Conservation (phyloP, 2,888 invertebrate species). For the Drepanosiphum platanoidis region DNA sequence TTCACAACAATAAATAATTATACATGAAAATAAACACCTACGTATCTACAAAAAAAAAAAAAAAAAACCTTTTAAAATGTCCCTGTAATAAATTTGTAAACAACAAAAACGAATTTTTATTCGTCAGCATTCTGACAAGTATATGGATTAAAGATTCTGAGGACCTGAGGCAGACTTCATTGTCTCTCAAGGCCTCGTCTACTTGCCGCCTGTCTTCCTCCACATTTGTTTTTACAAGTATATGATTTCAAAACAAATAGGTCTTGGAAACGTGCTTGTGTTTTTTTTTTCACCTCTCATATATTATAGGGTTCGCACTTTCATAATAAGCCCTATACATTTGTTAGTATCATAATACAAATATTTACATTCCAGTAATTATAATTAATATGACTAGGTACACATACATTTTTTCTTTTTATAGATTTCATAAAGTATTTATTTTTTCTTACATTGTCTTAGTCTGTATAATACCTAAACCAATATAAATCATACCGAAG, state of each 20-base stretch:
- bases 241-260: slow-evolving; percentile 1
- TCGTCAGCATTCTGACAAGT: background rate
- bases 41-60: too few species aligned
- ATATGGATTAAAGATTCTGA: background rate
- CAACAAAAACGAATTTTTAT: background rate
- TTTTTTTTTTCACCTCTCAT: background rate
- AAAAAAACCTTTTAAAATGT: too few species aligned
- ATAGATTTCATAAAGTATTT: background rate
- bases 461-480: too few species aligned
- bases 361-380: background rate
- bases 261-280: background rate
- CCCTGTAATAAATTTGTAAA: too few species aligned
- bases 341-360: background rate
- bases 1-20: too few species aligned
- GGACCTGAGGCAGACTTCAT: background rate
- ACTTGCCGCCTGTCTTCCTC: background rate
- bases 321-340: background rate
- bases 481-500: too few species aligned
- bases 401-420: too few species aligned
- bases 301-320: background rate
- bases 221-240: background rate
- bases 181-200: background rate
- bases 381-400: too few species aligned
- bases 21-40: too few species aligned
- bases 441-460: background rate